Evolutionary conservation across 2,797 vertebrate species (phyloP).

Genomic region (Phylloscopus collybita): DNA sequence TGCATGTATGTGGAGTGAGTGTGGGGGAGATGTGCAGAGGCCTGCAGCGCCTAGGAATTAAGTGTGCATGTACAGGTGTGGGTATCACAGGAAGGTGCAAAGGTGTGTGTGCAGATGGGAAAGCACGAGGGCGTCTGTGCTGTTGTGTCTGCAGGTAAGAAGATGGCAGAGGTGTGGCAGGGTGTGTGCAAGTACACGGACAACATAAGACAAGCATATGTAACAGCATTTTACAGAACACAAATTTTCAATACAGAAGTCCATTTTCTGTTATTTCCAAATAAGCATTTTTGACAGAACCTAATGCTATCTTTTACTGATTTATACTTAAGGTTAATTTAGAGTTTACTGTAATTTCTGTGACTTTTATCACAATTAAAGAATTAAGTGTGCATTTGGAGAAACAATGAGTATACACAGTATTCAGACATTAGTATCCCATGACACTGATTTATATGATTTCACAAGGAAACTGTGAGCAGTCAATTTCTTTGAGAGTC

Average conservation of each 20-base stretch:
- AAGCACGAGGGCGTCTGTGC: neutral
- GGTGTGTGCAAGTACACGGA: fast-evolving
- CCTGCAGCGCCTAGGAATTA: fast-evolving
- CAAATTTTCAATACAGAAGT: neutral
- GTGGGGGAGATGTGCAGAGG: neutral
- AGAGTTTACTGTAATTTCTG: neutral
- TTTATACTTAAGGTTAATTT: neutral
- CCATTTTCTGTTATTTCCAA: neutral
- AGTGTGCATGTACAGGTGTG: fast-evolving
- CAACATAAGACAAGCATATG: neutral
- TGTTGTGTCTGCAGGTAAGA: neutral
- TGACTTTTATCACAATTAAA: neutral
- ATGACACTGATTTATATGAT: neutral
- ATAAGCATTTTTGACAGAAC: neutral
- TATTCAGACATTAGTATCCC: neutral
- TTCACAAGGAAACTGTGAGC: neutral
- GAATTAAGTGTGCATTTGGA: neutral
- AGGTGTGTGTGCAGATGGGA: neutral
- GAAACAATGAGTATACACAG: neutral
- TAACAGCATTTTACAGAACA: neutral
- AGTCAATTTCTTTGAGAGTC: neutral
- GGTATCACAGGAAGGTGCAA: neutral
- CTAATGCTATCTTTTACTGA: neutral
- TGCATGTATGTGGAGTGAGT: neutral
- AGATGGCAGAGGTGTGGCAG: too few relatives aligned